These are phyloP conservation scores for Coreoperca whiteheadi DNA, from an alignment of 2,113 vertebrate species.

Conservation along the genomic window DNA sequence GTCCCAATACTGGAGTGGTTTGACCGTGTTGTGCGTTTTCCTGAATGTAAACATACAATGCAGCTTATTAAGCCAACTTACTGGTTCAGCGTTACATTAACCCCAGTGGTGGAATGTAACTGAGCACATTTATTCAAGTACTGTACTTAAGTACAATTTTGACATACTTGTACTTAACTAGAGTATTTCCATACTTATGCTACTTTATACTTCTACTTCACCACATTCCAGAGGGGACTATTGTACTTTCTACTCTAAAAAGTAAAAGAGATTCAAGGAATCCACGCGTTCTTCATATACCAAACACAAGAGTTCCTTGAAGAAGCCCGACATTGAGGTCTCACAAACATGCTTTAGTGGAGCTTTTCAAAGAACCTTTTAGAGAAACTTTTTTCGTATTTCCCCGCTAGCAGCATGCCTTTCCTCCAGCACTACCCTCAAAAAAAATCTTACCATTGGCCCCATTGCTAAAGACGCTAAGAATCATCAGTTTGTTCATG, in stretches of 20 bases:
- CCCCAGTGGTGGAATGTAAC: not conserved
- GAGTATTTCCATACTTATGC: not conserved
- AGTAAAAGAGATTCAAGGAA: not conserved
- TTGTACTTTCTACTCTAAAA: not conserved
- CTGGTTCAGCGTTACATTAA: conserved; percentile 1
- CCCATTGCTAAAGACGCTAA: not conserved
- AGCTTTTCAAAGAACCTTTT: not conserved
- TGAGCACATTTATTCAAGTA: not conserved
- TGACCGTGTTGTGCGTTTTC: not conserved
- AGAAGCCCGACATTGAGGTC: no score
- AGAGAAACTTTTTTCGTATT: not conserved
- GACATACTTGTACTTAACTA: not conserved
- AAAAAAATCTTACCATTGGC: not conserved
- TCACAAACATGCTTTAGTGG: not conserved
- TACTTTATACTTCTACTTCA: not conserved
- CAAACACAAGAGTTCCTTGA: no score
- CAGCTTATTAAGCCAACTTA: not conserved
- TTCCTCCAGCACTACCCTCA: not conserved
- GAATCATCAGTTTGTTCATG: not conserved
- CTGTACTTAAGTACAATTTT: not conserved
- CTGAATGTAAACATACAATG: not conserved
- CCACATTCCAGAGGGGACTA: not conserved
- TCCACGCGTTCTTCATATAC: no score
- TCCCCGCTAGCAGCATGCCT: not conserved
- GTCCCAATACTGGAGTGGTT: not conserved